phyloP scores from a whole-genome alignment of 2,888 invertebrate genomes.

The Drosophila lacicola region DNA sequence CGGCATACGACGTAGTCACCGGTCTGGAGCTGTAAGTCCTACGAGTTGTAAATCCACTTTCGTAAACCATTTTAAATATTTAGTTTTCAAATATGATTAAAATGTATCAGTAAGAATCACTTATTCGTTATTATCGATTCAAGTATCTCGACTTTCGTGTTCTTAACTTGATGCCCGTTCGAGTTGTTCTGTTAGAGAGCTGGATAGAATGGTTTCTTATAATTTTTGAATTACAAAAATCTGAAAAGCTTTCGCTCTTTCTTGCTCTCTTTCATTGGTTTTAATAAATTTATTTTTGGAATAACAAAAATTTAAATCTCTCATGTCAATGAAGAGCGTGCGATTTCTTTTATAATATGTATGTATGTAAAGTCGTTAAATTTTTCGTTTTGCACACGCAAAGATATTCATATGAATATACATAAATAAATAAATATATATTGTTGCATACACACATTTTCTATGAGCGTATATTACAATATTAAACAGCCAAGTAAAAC shows the following conservation, averaged over 20 bases:
- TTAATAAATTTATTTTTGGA: conserved; percentile 85
- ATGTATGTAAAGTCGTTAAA: conserved; percentile 23
- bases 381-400: conserved; percentile 36
- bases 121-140: conserved; percentile 64
- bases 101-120: conserved; percentile 52
- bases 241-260: conserved; percentile 60
- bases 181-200: conserved; percentile 83
- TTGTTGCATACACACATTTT: background rate
- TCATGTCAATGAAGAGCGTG: conserved; percentile 59
- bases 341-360: conserved; percentile 45
- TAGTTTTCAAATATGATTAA: conserved; percentile 29
- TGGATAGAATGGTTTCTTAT: conserved; percentile 77
- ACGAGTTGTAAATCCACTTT: conserved; percentile 96
- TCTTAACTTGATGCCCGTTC: conserved; percentile 85
- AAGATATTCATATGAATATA: conserved; percentile 15
- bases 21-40: conserved; percentile 91
- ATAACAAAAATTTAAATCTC: conserved; percentile 73
- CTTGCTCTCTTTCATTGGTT: conserved; percentile 35
- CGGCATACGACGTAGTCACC: conserved; percentile 89
- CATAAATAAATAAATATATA: conserved; percentile 19
- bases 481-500: background rate
- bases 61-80: conserved; percentile 92
- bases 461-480: background rate
- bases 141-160: conserved; percentile 72
- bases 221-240: conserved; percentile 72